Conservation (phyloP, 1,140 invertebrate genomes). For the Pristionchus pacificus region DNA sequence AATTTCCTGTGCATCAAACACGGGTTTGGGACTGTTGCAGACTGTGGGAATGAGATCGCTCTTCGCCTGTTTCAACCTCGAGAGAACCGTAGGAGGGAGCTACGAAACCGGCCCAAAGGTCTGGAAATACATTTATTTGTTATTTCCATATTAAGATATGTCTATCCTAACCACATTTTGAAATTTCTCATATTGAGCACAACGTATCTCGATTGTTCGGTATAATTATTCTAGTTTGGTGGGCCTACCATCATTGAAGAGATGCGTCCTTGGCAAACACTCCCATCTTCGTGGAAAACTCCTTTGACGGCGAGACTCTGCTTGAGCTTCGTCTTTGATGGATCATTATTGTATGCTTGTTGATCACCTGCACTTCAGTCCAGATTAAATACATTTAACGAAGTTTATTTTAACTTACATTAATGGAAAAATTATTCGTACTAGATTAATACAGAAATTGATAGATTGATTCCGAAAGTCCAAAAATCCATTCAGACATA, state of each 20-base stretch:
- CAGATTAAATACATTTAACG: too few relatives aligned
- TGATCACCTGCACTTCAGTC: background rate
- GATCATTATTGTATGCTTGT: background rate
- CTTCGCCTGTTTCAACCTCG: constrained; percentile 37
- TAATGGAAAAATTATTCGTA: too few relatives aligned
- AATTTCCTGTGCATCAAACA: constrained; percentile 15
- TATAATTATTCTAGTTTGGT: background rate
- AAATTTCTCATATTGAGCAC: too few relatives aligned
- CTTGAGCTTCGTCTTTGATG: background rate
- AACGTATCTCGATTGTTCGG: too few relatives aligned
- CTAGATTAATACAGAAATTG: too few relatives aligned
- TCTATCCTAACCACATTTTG: too few relatives aligned
- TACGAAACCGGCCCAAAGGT: constrained; percentile 37
- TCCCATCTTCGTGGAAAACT: background rate
- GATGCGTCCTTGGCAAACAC: background rate
- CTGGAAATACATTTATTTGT: too few relatives aligned
- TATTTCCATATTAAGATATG: too few relatives aligned
- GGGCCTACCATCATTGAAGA: background rate
- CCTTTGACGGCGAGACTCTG: background rate
- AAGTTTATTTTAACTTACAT: too few relatives aligned
- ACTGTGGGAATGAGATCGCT: constrained; percentile 21
- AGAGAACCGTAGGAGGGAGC: constrained; percentile 31
- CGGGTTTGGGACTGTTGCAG: constrained; percentile 12
- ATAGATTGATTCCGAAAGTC: too few relatives aligned
- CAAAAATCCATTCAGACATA: too few relatives aligned